These are phyloP conservation scores for Lagopus leucura DNA, from an alignment of 2,113 vertebrate genomes.

Conservation along the genomic window DNA sequence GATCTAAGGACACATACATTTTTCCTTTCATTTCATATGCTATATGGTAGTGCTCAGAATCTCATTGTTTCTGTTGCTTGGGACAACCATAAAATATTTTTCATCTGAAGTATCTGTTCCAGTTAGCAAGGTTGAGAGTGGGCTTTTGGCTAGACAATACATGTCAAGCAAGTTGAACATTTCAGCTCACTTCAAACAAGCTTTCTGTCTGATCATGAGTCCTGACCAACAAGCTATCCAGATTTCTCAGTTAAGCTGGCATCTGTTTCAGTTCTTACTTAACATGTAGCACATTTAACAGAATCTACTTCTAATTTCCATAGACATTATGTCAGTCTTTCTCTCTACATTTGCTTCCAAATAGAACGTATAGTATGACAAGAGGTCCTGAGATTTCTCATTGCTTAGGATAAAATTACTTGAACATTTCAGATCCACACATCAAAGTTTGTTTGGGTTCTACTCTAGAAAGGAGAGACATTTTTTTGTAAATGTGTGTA, in stretches of 20 bases:
- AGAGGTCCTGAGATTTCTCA: neutral
- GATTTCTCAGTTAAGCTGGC: neutral
- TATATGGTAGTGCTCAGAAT: neutral
- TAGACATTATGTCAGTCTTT: neutral
- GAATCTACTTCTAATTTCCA: neutral
- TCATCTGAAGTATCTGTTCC: neutral
- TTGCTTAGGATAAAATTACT: neutral
- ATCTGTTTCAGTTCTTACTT: neutral
- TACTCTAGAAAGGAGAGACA: neutral
- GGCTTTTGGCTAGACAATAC: neutral
- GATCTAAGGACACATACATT: neutral
- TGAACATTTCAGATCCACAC: neutral
- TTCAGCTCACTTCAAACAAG: neutral
- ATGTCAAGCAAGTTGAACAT: neutral
- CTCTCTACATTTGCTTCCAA: neutral
- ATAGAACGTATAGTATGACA: neutral
- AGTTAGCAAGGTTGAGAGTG: neutral
- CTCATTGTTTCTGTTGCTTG: neutral
- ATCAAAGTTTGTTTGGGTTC: neutral
- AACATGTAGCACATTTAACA: accelerated
- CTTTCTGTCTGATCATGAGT: neutral
- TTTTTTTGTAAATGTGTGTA: neutral
- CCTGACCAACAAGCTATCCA: neutral
- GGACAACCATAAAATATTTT: accelerated
- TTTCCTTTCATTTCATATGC: neutral